Conservation (phyloP, 1,140 invertebrate species). For the Paralvinella palmiformis region DNA sequence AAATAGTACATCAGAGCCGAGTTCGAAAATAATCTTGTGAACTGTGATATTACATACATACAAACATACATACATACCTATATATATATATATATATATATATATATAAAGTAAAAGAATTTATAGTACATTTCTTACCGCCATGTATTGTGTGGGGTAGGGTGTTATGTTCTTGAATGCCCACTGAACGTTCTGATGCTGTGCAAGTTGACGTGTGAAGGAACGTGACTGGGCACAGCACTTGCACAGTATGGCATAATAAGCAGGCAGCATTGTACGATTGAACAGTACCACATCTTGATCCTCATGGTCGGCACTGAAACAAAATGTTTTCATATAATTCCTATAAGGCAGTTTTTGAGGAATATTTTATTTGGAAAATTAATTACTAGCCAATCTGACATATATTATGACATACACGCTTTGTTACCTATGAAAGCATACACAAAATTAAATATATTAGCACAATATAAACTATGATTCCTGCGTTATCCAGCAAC, state of each 20-base stretch:
- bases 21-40: too few species aligned
- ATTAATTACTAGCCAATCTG: too few species aligned
- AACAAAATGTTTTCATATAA: not conserved
- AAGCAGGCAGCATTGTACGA: slow-evolving; percentile 86
- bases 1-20: too few species aligned
- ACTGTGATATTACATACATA: too few species aligned
- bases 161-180: slow-evolving; percentile 93
- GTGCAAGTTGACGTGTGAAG: slow-evolving; percentile 77
- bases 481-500: too few species aligned
- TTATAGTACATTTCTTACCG: slow-evolving; percentile 51
- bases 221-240: slow-evolving; percentile 79
- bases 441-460: too few species aligned
- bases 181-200: slow-evolving; percentile 92
- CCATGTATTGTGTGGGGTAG: slow-evolving; percentile 84
- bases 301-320: slow-evolving; percentile 83
- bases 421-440: too few species aligned
- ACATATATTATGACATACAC: too few species aligned
- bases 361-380: too few species aligned
- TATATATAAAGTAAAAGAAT: not conserved
- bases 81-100: not conserved
- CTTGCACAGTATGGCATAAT: slow-evolving; percentile 81
- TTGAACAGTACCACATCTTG: slow-evolving; percentile 91
- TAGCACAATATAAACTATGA: too few species aligned
- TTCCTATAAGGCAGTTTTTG: too few species aligned
- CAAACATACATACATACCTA: not conserved